A percentile compares a stretch with the other conserved stretches of the same genome.
phyloP scores from a whole-genome alignment of 1,140 invertebrate species.

The Drosophila watanabei region DNA sequence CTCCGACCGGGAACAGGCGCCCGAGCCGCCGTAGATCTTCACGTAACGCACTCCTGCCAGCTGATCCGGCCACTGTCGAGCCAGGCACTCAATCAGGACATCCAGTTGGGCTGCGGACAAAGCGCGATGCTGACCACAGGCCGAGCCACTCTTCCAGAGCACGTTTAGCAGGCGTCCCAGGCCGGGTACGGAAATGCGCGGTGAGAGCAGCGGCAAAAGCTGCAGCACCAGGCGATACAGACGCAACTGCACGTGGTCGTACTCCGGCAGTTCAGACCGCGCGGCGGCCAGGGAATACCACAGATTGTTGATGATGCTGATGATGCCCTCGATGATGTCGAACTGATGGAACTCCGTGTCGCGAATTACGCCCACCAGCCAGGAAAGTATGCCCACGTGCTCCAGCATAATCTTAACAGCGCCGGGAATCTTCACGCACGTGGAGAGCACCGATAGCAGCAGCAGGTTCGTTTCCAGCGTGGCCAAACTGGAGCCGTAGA shows the following conservation, averaged over 20 bases:
- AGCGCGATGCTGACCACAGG: conserved; percentile 40
- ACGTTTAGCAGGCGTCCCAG: conserved; percentile 75
- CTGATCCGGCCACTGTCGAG: conserved; percentile 64
- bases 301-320: conserved; percentile 80
- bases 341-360: conserved; percentile 82
- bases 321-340: conserved; percentile 81
- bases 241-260: conserved; percentile 55
- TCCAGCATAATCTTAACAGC: conserved; percentile 88
- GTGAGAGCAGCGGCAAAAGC: conserved; percentile 64
- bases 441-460: conserved; percentile 88
- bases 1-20: conserved; percentile 41
- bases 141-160: conserved; percentile 62
- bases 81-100: conserved; percentile 62
- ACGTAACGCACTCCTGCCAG: conserved; percentile 57
- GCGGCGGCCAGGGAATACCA: conserved; percentile 75
- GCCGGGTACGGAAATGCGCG: conserved; percentile 57
- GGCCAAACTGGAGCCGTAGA: conserved; percentile 84
- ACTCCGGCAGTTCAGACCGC: conserved; percentile 61
- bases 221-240: conserved; percentile 65
- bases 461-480: conserved; percentile 82
- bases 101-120: conserved; percentile 53
- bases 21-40: conserved; percentile 63
- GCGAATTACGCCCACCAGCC: conserved; percentile 86
- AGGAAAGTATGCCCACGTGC: conserved; percentile 88
- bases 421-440: conserved; percentile 87